Evolutionary conservation across 2,113 vertebrate species (phyloP), one percentile per base, ranked within the genome.

Genomic region (Pavo muticus): DNA sequence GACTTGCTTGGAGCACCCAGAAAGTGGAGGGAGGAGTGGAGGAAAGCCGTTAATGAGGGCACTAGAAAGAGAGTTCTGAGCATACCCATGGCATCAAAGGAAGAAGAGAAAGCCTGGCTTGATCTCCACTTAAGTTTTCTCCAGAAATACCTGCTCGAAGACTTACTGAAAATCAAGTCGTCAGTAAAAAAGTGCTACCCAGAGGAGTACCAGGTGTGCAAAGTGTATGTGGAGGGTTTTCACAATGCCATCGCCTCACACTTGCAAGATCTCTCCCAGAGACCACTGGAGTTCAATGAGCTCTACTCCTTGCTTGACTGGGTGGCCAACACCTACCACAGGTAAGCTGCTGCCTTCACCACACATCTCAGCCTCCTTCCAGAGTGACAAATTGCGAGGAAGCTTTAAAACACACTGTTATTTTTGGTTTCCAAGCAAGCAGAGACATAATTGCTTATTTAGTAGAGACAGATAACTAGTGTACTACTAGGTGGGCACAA

Each of bases 11-110:
- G 96, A 13, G 94, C 39, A 11, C 97, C 98, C 25, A 96, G 98
- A 67, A 97, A 79, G 61, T 98, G 98, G 98, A 97, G 96, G 67
- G 79, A 76, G 14, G 54, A 57, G 39, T 98, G 98, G 98, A 94
- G 64, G 68, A 68, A 97, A 25, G 96, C 97, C 4, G 24, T 98
- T 68, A 67, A 44, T 0, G 32, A 82, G 39, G 98, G 97, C 5
- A 95, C 93, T 20, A 92, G 42, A 54, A 95, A 92, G 47, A 96
- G 97, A 37, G 91, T 98, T 65, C 61, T 13, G 35, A 63, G 17
- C 3, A 57, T 90, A 29, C 89, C 88, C 25, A 57, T 97, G 35
- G 25, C 57, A 11, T 48, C 47, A 2, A 94, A 72, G 6, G 72
- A 87, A 19, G 60, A 93, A 21, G 39, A 45, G 1, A 40, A 32